phyloP scores from a whole-genome alignment of 2,113 vertebrate species.

The Setophaga kirtlandii region DNA sequence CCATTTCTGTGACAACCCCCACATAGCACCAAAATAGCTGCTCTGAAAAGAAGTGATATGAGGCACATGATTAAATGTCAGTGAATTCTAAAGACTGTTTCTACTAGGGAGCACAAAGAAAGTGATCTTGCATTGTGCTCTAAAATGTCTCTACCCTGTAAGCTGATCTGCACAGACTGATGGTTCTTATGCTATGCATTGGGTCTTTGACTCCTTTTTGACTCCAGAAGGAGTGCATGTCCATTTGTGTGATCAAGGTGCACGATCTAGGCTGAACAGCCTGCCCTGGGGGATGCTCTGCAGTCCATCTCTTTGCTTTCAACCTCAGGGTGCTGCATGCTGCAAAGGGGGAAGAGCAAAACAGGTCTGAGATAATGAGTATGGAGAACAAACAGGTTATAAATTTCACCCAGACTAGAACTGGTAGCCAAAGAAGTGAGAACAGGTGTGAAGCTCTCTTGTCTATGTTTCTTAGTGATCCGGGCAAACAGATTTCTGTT shows the following conservation, averaged over 20 bases:
- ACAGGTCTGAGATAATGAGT: background rate
- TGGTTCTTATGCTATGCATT: background rate
- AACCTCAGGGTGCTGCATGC: fast-evolving
- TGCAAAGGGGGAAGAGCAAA: background rate
- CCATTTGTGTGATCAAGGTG: background rate
- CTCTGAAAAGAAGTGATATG: constrained; percentile 59
- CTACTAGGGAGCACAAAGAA: constrained; percentile 56
- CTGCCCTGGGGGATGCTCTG: background rate
- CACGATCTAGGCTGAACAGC: background rate
- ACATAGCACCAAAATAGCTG: constrained; percentile 58
- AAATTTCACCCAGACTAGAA: background rate
- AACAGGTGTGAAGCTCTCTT: background rate
- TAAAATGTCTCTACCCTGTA: constrained; percentile 22
- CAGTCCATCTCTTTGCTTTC: background rate
- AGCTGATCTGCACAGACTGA: background rate
- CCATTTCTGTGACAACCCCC: constrained; percentile 51
- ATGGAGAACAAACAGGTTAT: background rate
- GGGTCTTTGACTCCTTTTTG: background rate
- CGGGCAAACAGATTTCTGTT: background rate
- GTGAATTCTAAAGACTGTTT: constrained; percentile 64
- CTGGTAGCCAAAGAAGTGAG: background rate
- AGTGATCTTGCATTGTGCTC: constrained; percentile 47
- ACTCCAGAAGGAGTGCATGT: background rate
- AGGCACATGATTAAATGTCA: constrained; percentile 70
- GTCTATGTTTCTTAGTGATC: background rate